Evolutionary conservation across 2,113 vertebrate genomes (phyloP).

Genomic region (Columbina picui): DNA sequence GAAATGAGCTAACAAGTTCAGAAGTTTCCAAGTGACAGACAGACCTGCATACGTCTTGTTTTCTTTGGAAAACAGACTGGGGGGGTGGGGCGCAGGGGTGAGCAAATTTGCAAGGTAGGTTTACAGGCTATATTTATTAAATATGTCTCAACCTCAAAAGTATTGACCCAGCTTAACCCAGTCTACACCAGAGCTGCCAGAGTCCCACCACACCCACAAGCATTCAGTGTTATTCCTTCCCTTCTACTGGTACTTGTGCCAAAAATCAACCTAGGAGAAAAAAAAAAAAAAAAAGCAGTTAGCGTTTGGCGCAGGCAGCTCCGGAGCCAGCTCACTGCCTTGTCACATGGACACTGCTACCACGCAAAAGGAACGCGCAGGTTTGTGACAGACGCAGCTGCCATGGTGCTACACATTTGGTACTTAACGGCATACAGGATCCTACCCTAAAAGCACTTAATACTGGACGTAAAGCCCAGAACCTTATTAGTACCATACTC

Average conservation of each 20-base stretch:
- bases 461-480: background rate
- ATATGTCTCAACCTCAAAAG: background rate
- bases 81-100: too few species aligned
- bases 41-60: background rate
- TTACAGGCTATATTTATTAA: background rate
- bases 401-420: background rate
- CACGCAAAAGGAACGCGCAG: background rate
- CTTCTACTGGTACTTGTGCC: background rate
- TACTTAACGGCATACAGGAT: background rate
- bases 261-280: background rate
- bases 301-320: conserved; percentile 1
- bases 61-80: background rate
- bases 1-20: background rate
- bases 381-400: background rate
- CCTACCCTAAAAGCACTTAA: background rate
- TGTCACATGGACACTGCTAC: conserved; percentile 1
- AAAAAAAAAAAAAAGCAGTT: background rate
- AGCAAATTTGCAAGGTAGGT: background rate
- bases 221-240: background rate
- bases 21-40: background rate
- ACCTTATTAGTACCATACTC: background rate
- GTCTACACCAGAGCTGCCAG: background rate
- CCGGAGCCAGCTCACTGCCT: background rate
- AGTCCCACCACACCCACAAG: conserved; percentile 10
- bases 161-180: conserved; percentile 6